Base-by-base conservation (phyloP, 2,888 invertebrate species). In the Beris chalybata region DNA sequence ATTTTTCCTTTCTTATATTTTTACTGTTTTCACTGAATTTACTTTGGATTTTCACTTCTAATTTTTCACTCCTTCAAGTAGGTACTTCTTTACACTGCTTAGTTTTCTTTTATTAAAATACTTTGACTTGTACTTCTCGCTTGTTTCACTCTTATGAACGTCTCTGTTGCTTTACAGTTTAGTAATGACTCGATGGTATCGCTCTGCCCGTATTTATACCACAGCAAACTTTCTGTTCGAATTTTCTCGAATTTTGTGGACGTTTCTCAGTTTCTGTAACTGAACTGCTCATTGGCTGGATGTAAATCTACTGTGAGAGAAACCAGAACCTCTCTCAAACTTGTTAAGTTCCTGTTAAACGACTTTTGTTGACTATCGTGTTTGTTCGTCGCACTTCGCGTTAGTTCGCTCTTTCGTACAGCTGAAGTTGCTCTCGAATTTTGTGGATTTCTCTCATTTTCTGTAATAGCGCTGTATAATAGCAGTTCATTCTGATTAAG, bases 1-100 rank as follows among this genome's bases (percentile, higher is more conserved):
- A 79, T 74, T 75, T 81, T 82, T 12, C 87, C 90, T 43, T 89
- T 90, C 75, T 89, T 90, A 12, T 45, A 3, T 12, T 48, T 15
- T 48, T 48, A 48, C 9, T 12, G 2, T 38, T 15, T 50, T 50
- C 50, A 15, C 15, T 50, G 50, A 15, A 50, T 50, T 22, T 50
- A 50, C 5, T 50, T 50, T 7, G 9, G 4, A 50, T 31, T 22
- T 30, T 9, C 12, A 11, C 31, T 31, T 30, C 55, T 11, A 31
- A 6, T 38, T 38, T 4, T 43, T 43, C 45, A 44, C 56, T 44
- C 43, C 1, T 22, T 13, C 56, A 22, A 22, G 3, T n/a, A 15
- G 4, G 3, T 13, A 12, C n/a, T 31, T 32, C 22, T 30, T n/a
- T 32, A 32, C 12, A 22, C 7, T 12, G 32, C 12, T 9, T 54